phyloP scores from a whole-genome alignment of 2,888 invertebrate genomes.

The Mythimna impura region DNA sequence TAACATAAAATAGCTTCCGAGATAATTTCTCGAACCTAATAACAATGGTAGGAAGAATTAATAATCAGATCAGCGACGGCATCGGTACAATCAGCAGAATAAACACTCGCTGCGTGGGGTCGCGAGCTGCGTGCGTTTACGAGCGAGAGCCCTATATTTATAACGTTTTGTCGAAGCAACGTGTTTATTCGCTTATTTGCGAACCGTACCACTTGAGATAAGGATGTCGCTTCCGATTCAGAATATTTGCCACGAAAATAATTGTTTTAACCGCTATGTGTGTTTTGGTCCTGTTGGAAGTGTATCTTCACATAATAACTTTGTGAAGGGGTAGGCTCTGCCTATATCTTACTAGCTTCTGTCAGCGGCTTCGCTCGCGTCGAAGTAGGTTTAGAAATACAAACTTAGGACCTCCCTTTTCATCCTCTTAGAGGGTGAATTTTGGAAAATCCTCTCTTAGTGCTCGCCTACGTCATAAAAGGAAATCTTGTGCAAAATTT shows the following conservation, averaged over 20 bases:
- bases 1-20: not conserved
- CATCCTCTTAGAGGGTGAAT: no score
- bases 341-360: no score
- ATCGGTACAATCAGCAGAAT: conserved; percentile 23
- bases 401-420: no score
- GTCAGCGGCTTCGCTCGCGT: no score
- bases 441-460: no score
- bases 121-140: conserved; percentile 39
- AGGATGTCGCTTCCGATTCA: conserved; percentile 33
- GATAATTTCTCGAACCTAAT: not conserved
- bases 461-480: no score
- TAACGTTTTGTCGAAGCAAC: conserved; percentile 48
- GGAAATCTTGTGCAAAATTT: no score
- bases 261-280: not conserved
- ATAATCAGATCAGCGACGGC: conserved; percentile 22
- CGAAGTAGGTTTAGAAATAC: no score
- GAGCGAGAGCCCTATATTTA: conserved; percentile 55
- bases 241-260: not conserved
- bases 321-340: no score
- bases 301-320: no score
- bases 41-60: not conserved
- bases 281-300: not conserved
- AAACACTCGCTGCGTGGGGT: conserved; percentile 54
- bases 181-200: conserved; percentile 61
- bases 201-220: conserved; percentile 38